A percentile compares a stretch with the other conserved stretches of the same genome.
These are phyloP conservation scores for Pluvialis apricaria DNA, from an alignment of 2,113 vertebrate species.

Conservation along the genomic window DNA sequence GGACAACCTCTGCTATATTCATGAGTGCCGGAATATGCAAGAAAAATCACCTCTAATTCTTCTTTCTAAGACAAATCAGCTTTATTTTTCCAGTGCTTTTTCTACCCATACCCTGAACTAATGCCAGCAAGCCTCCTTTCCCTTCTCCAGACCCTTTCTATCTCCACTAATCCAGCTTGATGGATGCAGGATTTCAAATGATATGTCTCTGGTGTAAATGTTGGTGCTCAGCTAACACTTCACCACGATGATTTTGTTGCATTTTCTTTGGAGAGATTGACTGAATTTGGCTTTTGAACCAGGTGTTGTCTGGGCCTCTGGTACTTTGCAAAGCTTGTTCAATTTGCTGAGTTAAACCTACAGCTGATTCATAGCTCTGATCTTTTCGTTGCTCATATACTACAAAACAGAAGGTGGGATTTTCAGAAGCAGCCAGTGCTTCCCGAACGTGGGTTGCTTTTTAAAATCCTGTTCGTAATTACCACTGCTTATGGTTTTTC, in stretches of 20 bases:
- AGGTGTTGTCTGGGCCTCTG: background rate
- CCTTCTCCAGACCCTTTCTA: background rate
- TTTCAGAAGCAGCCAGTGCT: background rate
- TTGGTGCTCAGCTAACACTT: background rate
- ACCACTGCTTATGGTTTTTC: background rate
- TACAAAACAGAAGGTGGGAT: constrained; percentile 1
- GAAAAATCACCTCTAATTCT: background rate
- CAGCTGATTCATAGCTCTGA: constrained; percentile 4
- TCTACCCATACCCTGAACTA: background rate
- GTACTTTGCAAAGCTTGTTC: constrained; percentile 7
- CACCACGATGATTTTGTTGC: background rate
- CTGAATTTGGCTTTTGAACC: constrained; percentile 16
- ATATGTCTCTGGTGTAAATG: background rate
- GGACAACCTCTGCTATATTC: background rate
- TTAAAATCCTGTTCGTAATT: background rate
- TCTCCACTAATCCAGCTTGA: background rate
- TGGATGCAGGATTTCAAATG: background rate
- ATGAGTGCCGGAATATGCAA: background rate
- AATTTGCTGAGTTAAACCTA: constrained; percentile 17
- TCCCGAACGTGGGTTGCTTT: background rate
- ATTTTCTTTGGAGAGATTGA: background rate
- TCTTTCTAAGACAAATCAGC: background rate
- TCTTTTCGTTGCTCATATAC: background rate
- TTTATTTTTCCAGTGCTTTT: background rate
- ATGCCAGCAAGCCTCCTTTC: background rate